Evolutionary conservation across 2,888 invertebrate genomes (phyloP).

Genomic region (Lasioglossum leucozonium): DNA sequence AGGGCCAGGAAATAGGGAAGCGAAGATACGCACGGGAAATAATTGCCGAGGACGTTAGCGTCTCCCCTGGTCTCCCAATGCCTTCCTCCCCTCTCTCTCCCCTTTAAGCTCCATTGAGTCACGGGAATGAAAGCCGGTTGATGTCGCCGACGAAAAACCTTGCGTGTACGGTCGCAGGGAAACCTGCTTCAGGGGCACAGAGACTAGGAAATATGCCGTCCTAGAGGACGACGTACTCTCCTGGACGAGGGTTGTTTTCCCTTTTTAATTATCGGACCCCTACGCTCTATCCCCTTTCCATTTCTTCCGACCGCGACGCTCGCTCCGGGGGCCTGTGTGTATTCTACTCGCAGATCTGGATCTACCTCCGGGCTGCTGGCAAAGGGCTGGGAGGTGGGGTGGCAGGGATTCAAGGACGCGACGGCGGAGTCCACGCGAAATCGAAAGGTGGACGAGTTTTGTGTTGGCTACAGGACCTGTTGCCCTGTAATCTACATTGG

Average conservation of each 20-base stretch:
- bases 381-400: no score
- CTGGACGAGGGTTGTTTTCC: constrained; percentile 6
- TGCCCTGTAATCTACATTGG: background rate
- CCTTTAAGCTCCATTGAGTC: constrained; percentile 9
- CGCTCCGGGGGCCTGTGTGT: background rate
- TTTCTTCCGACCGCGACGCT: background rate
- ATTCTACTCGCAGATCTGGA: background rate
- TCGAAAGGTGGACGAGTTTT: constrained; percentile 2
- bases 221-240: background rate
- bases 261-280: constrained; percentile 6
- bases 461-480: background rate
- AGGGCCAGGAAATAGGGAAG: constrained; percentile 42
- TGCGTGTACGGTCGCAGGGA: background rate
- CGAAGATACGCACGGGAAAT: constrained; percentile 18
- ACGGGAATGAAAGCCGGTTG: background rate
- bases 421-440: background rate
- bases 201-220: constrained; percentile 5
- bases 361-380: background rate
- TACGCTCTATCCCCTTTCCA: background rate
- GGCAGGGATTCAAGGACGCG: background rate
- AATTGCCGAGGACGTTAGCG: constrained; percentile 4
- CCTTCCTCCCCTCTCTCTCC: background rate
- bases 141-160: background rate
- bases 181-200: background rate
- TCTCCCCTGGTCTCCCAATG: background rate